Percentiles rank a stretch among this genome's conserved stretches.
Evolutionary conservation across 1,140 invertebrate genomes (phyloP).

Genomic region (Caerostris extrusa): DNA sequence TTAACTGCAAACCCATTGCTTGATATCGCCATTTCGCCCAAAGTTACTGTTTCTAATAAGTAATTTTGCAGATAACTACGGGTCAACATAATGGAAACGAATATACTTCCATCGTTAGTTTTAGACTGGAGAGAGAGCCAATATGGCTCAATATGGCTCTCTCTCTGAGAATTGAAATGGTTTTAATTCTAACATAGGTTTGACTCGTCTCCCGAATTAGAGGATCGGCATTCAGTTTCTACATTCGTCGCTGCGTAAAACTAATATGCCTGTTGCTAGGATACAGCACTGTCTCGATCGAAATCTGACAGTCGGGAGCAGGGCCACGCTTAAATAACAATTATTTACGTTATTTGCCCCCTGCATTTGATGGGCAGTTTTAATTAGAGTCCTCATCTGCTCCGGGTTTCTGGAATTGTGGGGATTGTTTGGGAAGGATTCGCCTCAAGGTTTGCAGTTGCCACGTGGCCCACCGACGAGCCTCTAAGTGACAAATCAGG

Average conservation of each 20-base stretch:
- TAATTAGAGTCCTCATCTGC: conserved; percentile 61
- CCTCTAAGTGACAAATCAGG: not conserved
- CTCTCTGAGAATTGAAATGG: not conserved
- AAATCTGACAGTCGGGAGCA: conserved; percentile 51
- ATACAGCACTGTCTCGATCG: conserved; percentile 47
- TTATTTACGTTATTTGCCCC: conserved; percentile 70
- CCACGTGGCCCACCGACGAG: not conserved
- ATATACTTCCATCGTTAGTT: conserved; percentile 18
- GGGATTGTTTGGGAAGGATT: conserved; percentile 24
- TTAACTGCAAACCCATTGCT: not conserved
- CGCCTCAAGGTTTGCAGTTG: not conserved
- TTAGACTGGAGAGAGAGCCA: not conserved
- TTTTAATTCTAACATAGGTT: conserved; percentile 52
- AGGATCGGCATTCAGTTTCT: conserved; percentile 27
- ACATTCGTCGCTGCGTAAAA: conserved; percentile 41
- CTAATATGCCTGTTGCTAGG: conserved; percentile 75
- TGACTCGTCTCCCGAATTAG: conserved; percentile 14
- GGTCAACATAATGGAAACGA: conserved; percentile 50
- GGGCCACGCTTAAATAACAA: conserved; percentile 69
- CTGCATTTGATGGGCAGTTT: conserved; percentile 68
- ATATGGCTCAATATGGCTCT: conserved; percentile 23
- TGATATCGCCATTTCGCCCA: conserved; percentile 15
- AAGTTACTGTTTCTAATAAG: conserved; percentile 43
- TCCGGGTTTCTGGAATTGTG: conserved; percentile 17
- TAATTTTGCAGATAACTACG: conserved; percentile 40